Evolutionary conservation across 2,797 vertebrate genomes (phyloP), one percentile per base, ranked within the genome.

Genomic region (Jordanella pulchra): DNA sequence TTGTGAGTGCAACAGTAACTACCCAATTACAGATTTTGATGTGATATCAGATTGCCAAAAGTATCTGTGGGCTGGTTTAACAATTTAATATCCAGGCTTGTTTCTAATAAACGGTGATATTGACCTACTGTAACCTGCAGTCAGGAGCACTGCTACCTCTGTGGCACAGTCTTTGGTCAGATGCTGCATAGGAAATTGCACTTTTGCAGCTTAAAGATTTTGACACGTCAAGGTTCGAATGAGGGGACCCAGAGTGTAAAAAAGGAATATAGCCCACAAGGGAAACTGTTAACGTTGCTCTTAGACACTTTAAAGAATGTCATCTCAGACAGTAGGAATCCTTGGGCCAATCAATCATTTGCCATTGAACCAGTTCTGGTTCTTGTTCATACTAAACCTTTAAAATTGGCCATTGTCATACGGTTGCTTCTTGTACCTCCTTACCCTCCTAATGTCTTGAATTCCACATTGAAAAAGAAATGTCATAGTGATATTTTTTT

Each of bases 261-360:
- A 88, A 67, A 86, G 85, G 78, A 84, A 80, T 55, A 72, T 66
- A 81, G 79, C 87, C 84, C 87, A 60, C 14, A 30, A 78, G 86
- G 84, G 87, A 90, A 89, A 84, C 78, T 91, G 92, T 93, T 94
- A 89, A 92, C 84, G 85, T 84, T 92, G 82, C 75, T 85, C 87
- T 92, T 78, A 82, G 81, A 83, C 86, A 85, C 90, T 92, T 90
- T 90, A 85, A 93, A 90, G 90, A 85, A 76, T 93, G 88, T 92
- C 90, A 90, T 91, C 91, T 89, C 87, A 89, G 91, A 92, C 91
- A 81, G 77, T 86, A 77, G 73, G 77, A 27, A 79, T 74, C 76
- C 88, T 56, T 71, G 84, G 63, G 72, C 77, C 79, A 89, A 92
- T 93, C 90, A 87, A 90, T 93, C 93, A 93, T 89, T 84, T 69